Evolutionary conservation across 1,140 invertebrate species (phyloP), one percentile per base, ranked within the genome.

Genomic region (Pachypeltis micranthus): DNA sequence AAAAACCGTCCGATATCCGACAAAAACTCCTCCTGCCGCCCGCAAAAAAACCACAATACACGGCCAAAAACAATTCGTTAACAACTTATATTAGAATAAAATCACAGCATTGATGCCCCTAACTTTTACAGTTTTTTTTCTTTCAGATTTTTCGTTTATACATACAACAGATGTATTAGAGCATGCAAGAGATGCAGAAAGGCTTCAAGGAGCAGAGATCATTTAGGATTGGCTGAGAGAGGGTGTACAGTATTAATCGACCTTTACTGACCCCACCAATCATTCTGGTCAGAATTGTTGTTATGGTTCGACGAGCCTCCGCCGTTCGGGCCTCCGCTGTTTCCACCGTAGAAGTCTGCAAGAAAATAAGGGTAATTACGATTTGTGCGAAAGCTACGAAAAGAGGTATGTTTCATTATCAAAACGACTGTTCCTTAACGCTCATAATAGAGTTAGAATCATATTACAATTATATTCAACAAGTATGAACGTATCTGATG

Each of bases 41-140:
- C n/a, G n/a, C n/a, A n/a, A n/a, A n/a, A n/a, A n/a, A n/a, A n/a
- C n/a, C n/a, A n/a, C n/a, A n/a, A n/a, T n/a, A n/a, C n/a, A 56
- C 26, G 54, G 54, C 54, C 54, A 56, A 56, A n/a, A n/a, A n/a
- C n/a, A n/a, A 39, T 39, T 4, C 47, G 47, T 59, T 59, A 59
- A 63, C 55, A 63, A 57, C 55, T 58, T 58, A 34, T 56, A 29
- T 63, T 55, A 63, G 47, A 56, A 63, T 62, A 63, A 63, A 64
- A 64, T 64, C 63, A 64, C 63, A 64, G 63, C 58, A 47, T 64
- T 64, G 60, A 64, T 64, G 63, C 63, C 63, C 63, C 58, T 60
- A 64, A 64, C 63, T 64, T 64, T 29, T 4, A 51, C 10, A 51
- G 47, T 59, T 56, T 39, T 44, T 62, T 58, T n/a, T 44, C 14